Conservation (phyloP, 37 sponge, comb jelly and placozoan genomes). For the Beroe ovata region DNA sequence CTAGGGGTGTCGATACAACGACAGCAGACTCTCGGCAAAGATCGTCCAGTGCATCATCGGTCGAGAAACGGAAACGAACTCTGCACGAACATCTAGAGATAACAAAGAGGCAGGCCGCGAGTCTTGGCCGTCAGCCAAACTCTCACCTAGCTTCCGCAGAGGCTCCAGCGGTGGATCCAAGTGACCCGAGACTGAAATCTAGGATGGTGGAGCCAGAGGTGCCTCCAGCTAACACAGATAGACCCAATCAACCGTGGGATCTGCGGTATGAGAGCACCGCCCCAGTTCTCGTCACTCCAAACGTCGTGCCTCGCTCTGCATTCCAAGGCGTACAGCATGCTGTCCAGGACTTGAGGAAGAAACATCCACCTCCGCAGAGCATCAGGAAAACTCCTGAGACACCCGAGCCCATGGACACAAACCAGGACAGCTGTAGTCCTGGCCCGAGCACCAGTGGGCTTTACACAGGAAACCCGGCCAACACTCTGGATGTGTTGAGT, state of each 20-base stretch:
- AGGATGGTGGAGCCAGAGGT: slow-evolving; percentile 37
- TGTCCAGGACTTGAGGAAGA: slow-evolving; percentile 53
- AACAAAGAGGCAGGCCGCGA: neutral
- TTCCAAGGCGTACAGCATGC: slow-evolving; percentile 62
- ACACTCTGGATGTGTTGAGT: slow-evolving; percentile 33
- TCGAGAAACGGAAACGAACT: neutral
- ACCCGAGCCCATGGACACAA: slow-evolving; percentile 55
- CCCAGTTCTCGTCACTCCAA: neutral
- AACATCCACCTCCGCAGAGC: slow-evolving; percentile 28
- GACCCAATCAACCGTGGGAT: neutral
- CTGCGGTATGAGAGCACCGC: neutral
- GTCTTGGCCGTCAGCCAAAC: neutral
- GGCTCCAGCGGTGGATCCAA: neutral
- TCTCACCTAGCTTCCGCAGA: neutral
- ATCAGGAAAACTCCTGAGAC: slow-evolving; percentile 63
- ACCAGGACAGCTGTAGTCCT: slow-evolving; percentile 66
- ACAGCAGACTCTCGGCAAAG: neutral
- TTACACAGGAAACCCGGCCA: neutral
- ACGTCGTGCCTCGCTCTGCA: slow-evolving; percentile 33
- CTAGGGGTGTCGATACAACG: neutral
- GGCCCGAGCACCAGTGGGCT: slow-evolving; percentile 11
- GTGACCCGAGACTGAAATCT: slow-evolving; percentile 21
- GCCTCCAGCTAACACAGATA: neutral
- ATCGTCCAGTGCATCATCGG: neutral
- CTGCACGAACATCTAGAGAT: neutral